Percentiles rank a stretch among this genome's conserved stretches.
Conservation (phyloP, 2,797 vertebrate genomes). For the Sebastes vulpes region DNA sequence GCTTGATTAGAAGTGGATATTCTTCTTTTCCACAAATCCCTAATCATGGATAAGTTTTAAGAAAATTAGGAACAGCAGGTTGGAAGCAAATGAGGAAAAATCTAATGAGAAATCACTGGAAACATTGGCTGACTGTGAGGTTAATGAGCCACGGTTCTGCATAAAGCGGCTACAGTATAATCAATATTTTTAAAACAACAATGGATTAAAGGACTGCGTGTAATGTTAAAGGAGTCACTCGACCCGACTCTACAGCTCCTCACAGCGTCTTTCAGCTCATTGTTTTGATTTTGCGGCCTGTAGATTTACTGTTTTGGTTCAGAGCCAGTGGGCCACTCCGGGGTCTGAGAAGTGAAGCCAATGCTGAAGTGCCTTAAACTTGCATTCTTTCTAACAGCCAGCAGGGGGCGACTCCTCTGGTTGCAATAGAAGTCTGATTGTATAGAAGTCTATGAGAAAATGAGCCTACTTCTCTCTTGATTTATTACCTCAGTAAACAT, state of each 20-base stretch:
- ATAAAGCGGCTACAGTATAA: not conserved
- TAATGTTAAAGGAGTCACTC: not conserved
- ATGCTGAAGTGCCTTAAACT: too few species aligned
- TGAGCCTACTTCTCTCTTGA: too few species aligned
- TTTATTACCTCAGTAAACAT: too few species aligned
- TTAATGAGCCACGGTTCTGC: conserved; percentile 40
- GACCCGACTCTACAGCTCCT: not conserved
- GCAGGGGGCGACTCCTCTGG: too few species aligned
- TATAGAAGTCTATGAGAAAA: too few species aligned
- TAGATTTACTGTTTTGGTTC: not conserved
- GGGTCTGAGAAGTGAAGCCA: too few species aligned
- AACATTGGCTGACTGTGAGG: conserved; percentile 18
- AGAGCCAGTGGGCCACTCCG: too few species aligned
- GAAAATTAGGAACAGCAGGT: conserved; percentile 51
- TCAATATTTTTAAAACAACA: conserved; percentile 42
- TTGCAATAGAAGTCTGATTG: too few species aligned
- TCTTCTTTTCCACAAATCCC: conserved; percentile 58
- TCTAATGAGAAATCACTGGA: conserved; percentile 44
- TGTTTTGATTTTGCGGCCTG: not conserved
- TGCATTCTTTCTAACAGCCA: too few species aligned
- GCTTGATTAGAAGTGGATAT: conserved; percentile 74
- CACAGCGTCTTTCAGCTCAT: not conserved
- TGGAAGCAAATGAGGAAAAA: conserved; percentile 53
- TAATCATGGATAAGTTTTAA: conserved; percentile 75
- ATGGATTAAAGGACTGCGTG: conserved; percentile 22